Base-by-base conservation (phyloP, 2,113 vertebrate genomes). In the Microtus montanus region DNA sequence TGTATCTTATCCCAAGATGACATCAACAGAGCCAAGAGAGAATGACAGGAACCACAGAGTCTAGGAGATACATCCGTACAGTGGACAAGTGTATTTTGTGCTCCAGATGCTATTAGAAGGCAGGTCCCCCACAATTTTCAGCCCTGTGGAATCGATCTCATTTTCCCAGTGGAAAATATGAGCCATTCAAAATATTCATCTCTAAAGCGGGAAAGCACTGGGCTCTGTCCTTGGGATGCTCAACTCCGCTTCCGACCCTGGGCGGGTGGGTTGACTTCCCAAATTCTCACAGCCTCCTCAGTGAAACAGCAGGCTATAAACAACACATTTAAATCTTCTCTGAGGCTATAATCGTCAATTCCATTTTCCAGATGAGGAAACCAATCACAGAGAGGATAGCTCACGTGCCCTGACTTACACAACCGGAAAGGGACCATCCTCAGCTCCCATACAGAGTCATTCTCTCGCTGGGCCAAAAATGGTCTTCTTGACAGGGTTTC, bases 11-110 rank as follows among this genome's bases (percentile, higher is more conserved):
- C 41, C 88, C 44, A 68, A 35, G 63, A 17, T 49, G 63, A 8
- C 20, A 90, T 77, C 96, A 79, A 95, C 83, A 68, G 89, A 90
- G 75, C 49, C 63, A 68, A 85, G 94, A 80, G 28, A 26, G 87
- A 88, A 92, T 26, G 73, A 95, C 92, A 84, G 83, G 47, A 38
- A 38, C 84, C 28, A 54, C 71, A 35, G 54, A 84, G 61, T 44
- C 47, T 7, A 9, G 28, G 66, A 26, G 52, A 49, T 63, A 61
- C 2, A 11, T 24, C 1, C 2, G 1, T 24, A 52, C 1, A 3
- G 15, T 10, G 17, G 87, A 4, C 52, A 22, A 20, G 38, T 11
- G 14, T 5, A 6, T 0, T 0, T 10, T 14, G 7, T 28, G 19
- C 0, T 9, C 19, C 41, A 30, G 52, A 71, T 7, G 30, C 35